Percentiles rank a stretch among this genome's conserved stretches.
These are phyloP conservation scores for Phyllotreta cruciferae DNA, from an alignment of 2,888 invertebrate genomes.

Conservation along the genomic window DNA sequence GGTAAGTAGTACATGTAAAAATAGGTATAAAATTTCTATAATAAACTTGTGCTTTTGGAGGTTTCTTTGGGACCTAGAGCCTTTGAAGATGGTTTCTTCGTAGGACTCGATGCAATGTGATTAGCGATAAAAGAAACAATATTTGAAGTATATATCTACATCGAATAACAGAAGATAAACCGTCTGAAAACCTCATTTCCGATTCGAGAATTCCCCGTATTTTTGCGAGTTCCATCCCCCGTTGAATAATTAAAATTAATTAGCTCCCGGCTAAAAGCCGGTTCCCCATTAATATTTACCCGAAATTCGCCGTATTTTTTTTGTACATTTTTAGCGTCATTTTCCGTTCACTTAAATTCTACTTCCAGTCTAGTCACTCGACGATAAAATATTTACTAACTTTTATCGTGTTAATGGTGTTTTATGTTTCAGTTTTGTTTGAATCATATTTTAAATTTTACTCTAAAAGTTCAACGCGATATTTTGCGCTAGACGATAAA, in stretches of 20 bases:
- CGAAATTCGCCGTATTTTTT: not conserved
- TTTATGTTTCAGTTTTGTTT: constrained; percentile 17
- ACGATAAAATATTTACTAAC: constrained; percentile 17
- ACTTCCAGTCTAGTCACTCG: constrained; percentile 12
- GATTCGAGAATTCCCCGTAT: constrained; percentile 6
- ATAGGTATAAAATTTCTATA: too few species aligned
- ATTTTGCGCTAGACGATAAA: constrained; percentile 15
- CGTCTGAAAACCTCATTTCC: constrained; percentile 39
- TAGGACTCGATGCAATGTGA: too few species aligned
- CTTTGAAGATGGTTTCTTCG: too few species aligned
- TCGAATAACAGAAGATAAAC: too few species aligned
- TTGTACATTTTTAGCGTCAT: not conserved
- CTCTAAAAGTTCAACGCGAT: constrained; percentile 8
- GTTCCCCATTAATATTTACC: constrained; percentile 1
- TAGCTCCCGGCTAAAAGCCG: not conserved
- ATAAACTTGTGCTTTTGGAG: too few species aligned
- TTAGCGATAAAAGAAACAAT: too few species aligned
- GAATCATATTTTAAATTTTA: constrained; percentile 16
- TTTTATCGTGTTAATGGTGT: constrained; percentile 18
- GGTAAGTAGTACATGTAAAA: too few species aligned
- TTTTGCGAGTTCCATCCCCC: constrained; percentile 2
- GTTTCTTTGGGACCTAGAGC: too few species aligned
- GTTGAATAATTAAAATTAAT: constrained; percentile 9
- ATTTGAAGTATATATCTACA: too few species aligned
- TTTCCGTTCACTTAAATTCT: constrained; percentile 7